A percentile compares a stretch with the other conserved stretches of the same genome.
phyloP scores from a whole-genome alignment of 2,888 invertebrate genomes.

The Melieria picta region DNA sequence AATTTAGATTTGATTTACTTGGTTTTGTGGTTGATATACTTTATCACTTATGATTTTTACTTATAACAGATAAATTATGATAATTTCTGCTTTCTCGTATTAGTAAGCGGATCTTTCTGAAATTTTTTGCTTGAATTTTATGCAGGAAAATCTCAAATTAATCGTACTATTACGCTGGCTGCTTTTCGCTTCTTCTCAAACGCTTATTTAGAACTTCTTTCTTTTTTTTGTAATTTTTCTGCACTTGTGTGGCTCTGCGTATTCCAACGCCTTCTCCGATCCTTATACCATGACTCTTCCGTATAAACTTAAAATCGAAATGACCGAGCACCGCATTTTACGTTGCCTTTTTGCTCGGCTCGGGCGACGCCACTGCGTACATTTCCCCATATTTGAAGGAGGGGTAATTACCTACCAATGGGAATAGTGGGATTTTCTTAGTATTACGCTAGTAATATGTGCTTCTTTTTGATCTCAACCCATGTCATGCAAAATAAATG shows the following conservation, averaged over 20 bases:
- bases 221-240: constrained; percentile 41
- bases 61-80: constrained; percentile 53
- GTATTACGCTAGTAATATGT: no score
- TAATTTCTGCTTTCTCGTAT: constrained; percentile 15
- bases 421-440: not conserved
- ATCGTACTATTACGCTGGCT: not conserved
- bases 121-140: constrained; percentile 51
- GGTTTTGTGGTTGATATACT: constrained; percentile 47
- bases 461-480: no score
- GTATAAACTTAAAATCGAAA: constrained; percentile 50
- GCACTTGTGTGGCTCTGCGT: constrained; percentile 50
- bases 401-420: not conserved
- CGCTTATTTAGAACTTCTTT: constrained; percentile 36
- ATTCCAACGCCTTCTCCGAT: constrained; percentile 57
- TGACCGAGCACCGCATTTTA: constrained; percentile 43
- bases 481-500: no score
- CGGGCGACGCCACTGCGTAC: no score
- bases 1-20: constrained; percentile 55
- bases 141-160: not conserved
- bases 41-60: constrained; percentile 51
- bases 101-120: not conserved
- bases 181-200: constrained; percentile 36
- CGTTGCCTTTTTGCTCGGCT: constrained; percentile 16
- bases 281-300: constrained; percentile 60
- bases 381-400: not conserved